Evolutionary conservation across 1,140 invertebrate genomes (phyloP).

Genomic region (Zeugodacus cucurbitae): DNA sequence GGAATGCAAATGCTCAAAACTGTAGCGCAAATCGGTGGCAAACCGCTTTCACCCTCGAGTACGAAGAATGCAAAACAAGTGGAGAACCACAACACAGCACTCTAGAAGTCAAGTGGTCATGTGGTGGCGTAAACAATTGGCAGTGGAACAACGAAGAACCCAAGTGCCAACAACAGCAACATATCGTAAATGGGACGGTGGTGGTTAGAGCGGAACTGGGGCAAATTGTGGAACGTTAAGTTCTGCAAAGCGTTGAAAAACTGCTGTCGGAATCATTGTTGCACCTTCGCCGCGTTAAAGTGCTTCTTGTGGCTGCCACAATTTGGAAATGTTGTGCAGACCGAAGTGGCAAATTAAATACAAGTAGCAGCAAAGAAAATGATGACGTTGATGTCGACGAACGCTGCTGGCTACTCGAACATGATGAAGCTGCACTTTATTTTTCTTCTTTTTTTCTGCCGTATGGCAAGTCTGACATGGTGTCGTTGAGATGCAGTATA

Average conservation of each 20-base stretch:
- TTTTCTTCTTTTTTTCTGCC: background rate
- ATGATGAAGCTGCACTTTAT: background rate
- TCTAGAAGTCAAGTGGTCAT: constrained; percentile 31
- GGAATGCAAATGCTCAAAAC: background rate
- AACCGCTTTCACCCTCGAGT: background rate
- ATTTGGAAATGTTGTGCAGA: background rate
- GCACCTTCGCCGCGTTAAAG: background rate
- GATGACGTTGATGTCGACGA: constrained; percentile 2
- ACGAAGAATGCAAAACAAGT: background rate
- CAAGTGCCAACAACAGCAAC: background rate
- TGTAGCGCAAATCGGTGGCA: background rate
- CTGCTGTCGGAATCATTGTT: background rate
- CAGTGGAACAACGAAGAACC: background rate
- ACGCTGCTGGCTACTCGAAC: background rate
- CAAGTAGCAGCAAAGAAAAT: constrained; percentile 33
- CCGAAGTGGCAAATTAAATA: constrained; percentile 40
- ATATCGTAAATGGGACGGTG: background rate
- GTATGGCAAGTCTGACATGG: background rate
- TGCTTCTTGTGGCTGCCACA: background rate
- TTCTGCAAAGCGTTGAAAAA: background rate
- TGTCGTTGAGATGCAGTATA: background rate
- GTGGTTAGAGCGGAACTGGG: background rate
- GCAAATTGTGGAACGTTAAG: background rate
- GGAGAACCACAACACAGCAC: background rate
- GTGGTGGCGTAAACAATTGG: constrained; percentile 22